phyloP scores from a whole-genome alignment of 2,888 invertebrate genomes.

The Oligia strigilis region DNA sequence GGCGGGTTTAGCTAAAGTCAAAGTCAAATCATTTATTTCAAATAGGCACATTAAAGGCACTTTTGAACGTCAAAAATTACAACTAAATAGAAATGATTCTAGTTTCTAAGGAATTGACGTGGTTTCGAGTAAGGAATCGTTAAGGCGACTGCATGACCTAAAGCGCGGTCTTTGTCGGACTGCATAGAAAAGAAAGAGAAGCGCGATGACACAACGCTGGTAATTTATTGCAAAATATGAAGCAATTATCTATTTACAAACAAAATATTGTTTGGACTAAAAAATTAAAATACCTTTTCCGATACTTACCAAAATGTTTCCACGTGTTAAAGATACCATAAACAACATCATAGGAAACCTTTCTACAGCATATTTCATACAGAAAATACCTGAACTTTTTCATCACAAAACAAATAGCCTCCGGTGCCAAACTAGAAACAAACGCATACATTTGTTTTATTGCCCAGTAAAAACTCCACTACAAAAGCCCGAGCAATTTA shows the following conservation, averaged over 20 bases:
- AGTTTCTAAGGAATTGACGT: neutral
- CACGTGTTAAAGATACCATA: neutral
- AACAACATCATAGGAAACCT: neutral
- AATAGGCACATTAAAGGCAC: too few species aligned
- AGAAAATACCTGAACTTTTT: constrained; percentile 6
- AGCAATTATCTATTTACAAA: too few species aligned
- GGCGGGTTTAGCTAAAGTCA: neutral
- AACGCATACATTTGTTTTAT: constrained; percentile 14
- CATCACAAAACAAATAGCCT: constrained; percentile 18
- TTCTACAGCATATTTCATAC: neutral
- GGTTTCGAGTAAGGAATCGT: neutral
- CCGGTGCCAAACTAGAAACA: constrained; percentile 1
- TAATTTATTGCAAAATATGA: too few species aligned
- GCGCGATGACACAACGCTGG: too few species aligned
- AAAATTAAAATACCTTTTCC: neutral
- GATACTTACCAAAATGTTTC: neutral
- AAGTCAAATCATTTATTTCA: too few species aligned
- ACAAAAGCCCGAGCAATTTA: constrained; percentile 23
- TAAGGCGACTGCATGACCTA: too few species aligned
- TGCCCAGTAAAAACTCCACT: constrained; percentile 6
- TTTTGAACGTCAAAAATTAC: too few species aligned
- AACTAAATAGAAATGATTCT: too few species aligned
- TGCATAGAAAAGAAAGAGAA: too few species aligned
- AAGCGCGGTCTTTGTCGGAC: too few species aligned
- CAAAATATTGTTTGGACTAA: too few species aligned